Base-by-base conservation (phyloP, 2,797 vertebrate species). In the Ptychadena robeensis region DNA sequence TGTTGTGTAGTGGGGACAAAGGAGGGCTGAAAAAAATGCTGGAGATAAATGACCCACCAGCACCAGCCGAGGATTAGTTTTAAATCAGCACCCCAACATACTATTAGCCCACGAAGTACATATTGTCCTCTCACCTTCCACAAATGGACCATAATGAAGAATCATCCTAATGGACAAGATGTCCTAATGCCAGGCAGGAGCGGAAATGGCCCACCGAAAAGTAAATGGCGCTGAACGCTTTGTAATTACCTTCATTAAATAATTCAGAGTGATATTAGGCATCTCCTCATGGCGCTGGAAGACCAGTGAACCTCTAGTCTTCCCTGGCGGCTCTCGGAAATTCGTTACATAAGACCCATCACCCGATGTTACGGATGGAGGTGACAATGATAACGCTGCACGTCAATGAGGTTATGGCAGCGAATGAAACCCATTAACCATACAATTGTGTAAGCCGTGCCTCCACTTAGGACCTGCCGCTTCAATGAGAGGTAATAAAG, bases 351-450 rank as follows among this genome's bases (percentile, higher is more conserved):
- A 61, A 61, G 38, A 35, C 22, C 6, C 67, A 14, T 9, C 27
- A 34, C 53, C 38, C 30, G 48, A n/a, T 37, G 4, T 10, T 28
- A 66, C 27, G 32, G 40, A 48, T 48, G 74, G 37, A n/a, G 40
- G 31, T 66, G 74, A 38, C 61, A 34, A 12, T 57, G 30, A 57
- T 68, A 67, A 38, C 18, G 34, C 22, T 34, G 30, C 75, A 35
- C 40, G 32, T 66, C 31, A 67, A 10, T 18, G 31, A 1, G 73
- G 30, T 53, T 68, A 53, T 8, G 9, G 64, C 63, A 2, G 25
- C n/a, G 10, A 28, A 78, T 53, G n/a, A 78, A 57, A 18, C 11
- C 75, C 40, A 67, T 78, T 78, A 78, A 27, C 75, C 65, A 14
- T 9, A 67, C 40, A 11, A 59, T 65, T 14, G 25, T 72, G 30